phyloP scores from a whole-genome alignment of 2,888 invertebrate genomes.

The Andrena fulva region DNA sequence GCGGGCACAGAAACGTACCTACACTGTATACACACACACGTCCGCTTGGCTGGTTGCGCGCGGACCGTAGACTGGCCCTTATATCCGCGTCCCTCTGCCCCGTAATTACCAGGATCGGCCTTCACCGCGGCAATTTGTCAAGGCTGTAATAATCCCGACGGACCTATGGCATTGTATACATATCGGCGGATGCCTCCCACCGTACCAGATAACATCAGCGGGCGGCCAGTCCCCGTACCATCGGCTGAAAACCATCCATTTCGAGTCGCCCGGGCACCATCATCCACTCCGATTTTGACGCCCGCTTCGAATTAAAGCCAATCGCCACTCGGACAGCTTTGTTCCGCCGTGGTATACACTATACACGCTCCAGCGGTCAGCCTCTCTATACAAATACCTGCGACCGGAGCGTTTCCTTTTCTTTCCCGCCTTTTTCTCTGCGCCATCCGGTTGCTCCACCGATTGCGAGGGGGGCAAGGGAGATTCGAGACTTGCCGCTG shows the following conservation, averaged over 20 bases:
- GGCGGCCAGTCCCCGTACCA: constrained; percentile 37
- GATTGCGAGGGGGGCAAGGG: background rate
- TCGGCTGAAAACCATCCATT: constrained; percentile 76
- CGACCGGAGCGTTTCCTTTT: constrained; percentile 3
- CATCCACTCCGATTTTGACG: constrained; percentile 75
- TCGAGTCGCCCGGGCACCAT: constrained; percentile 70
- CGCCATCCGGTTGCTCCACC: background rate
- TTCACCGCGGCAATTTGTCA: constrained; percentile 84
- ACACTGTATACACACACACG: background rate
- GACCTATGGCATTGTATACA: constrained; percentile 80
- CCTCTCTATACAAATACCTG: constrained; percentile 36
- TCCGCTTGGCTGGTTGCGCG: background rate
- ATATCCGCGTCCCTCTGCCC: constrained; percentile 74
- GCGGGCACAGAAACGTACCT: constrained; percentile 16
- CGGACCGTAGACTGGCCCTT: constrained; percentile 52
- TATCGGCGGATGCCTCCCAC: constrained; percentile 82
- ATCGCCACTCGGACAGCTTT: constrained; percentile 64
- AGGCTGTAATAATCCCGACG: constrained; percentile 83
- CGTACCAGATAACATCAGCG: constrained; percentile 77
- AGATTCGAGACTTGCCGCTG: background rate
- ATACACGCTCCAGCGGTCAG: background rate
- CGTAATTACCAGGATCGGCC: constrained; percentile 84
- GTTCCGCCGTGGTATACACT: constrained; percentile 5
- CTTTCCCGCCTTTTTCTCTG: background rate
- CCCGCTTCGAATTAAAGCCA: constrained; percentile 75